Evolutionary conservation across 2,113 vertebrate species (phyloP), one percentile per base, ranked within the genome.

Genomic region (Mesitornis unicolor): DNA sequence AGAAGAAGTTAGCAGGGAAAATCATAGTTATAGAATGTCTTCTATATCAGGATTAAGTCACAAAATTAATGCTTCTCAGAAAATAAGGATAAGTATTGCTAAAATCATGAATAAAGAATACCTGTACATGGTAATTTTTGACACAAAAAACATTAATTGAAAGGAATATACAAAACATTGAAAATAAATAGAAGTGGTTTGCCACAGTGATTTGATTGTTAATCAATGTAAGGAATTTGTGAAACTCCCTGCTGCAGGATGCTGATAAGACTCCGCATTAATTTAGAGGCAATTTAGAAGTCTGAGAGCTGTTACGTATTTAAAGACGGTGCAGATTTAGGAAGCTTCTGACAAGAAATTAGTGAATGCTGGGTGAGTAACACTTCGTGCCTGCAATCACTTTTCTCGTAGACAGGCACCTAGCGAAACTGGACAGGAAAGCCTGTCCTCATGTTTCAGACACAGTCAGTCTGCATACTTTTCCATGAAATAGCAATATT

Each of bases 151-250:
- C 0, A 1, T 26, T 11, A 35, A 31, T 40, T 54, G 28, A 54
- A 79, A 83, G 4, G 5, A 67, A 4, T 8, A 21, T 19, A 11
- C 5, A 42, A 59, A 76, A 88, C 6, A 8, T 33, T 4, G 51
- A 65, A 77, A 56, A 19, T 7, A 38, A 51, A 54, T 45, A 8
- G 4, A 45, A 74, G 5, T 7, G 2, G 3, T 51, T 80, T 87
- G 10, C 13, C 50, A n/a, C n/a, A n/a, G n/a, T n/a, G n/a, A n/a
- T n/a, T n/a, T n/a, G n/a, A n/a, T n/a, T n/a, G n/a, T 65, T 40
- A 68, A 38, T n/a, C 6, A 64, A 35, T 0, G 0, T n/a, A 36
- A 68, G 48, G 14, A 61, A 48, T 11, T n/a, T 21, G 8, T 56
- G 43, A 33, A 33, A 80, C 35, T 56, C n/a, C n/a, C 45, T 71